Percentiles rank a stretch among this genome's conserved stretches.
Conservation (phyloP, 2,797 vertebrate genomes). For the Merluccius polli region DNA sequence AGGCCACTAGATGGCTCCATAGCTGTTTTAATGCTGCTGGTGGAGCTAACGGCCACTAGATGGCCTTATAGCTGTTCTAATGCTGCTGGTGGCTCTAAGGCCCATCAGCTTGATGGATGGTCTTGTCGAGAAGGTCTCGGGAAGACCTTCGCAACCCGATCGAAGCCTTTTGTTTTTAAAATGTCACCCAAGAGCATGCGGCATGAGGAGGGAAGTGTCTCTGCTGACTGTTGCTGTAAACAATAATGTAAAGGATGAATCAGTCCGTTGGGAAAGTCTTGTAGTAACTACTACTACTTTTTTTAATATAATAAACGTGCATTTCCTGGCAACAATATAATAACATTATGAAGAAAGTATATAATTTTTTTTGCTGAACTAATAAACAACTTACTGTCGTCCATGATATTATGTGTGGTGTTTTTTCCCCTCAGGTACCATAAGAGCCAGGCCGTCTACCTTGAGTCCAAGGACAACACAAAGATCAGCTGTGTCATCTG, state of each 20-base stretch:
- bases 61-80: slow-evolving; percentile 27
- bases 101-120: background rate
- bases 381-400: slow-evolving; percentile 13
- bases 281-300: no score
- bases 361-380: no score
- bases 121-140: background rate
- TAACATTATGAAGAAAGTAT: no score
- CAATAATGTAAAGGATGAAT: slow-evolving; percentile 18
- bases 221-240: slow-evolving; percentile 27
- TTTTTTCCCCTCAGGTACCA: slow-evolving; percentile 83
- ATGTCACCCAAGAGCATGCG: slow-evolving; percentile 18
- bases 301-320: no score
- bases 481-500: slow-evolving; percentile 99
- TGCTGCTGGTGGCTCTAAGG: background rate
- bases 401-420: slow-evolving; percentile 38
- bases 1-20: no score
- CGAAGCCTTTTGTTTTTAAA: slow-evolving; percentile 12
- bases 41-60: background rate
- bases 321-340: no score
- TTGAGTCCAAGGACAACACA: slow-evolving; percentile 98
- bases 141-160: slow-evolving; percentile 11
- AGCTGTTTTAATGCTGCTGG: background rate
- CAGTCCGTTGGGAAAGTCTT: background rate
- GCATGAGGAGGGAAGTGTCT: background rate
- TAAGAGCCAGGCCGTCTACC: slow-evolving; percentile 97